Base-by-base conservation (phyloP, 1,140 invertebrate species). In the Vollenhovia emeryi region DNA sequence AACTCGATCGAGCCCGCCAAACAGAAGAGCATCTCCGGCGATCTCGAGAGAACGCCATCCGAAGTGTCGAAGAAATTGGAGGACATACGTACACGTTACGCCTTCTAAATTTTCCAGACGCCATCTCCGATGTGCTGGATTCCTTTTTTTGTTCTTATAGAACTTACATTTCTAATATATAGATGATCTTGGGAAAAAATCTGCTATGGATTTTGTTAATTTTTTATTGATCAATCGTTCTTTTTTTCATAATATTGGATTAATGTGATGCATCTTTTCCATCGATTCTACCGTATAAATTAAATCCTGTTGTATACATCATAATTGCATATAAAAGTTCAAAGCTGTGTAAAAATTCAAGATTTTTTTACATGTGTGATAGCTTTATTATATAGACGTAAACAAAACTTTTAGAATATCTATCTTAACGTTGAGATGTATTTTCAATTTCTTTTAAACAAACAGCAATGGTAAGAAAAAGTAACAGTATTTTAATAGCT, bases 31-130 rank as follows among this genome's bases (percentile, higher is more conserved):
- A 99, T 99, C 78, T 97, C 99, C 0, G 97, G 97, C 43, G 99
- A 99, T 94, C 95, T 99, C 62, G 99, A 99, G 92, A 96, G 98
- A 91, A 99, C 98, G 3, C 97, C 99, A 0, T 98, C 98, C 69
- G 99, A 99, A 95, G 99, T 99, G 9, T 99, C 99, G 0, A 99
- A 99, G 94, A 99, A 99, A 94, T 95, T 99, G 3, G 98, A 99
- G 96, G 98, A 99, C 92, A 98, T 99, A 89, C 96, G 98, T 93
- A 99, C 98, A 0, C 96, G 98, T 95, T 99, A 99, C 91, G 98
- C 98, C 9, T 99, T 99, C 95, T 99, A 98, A 97, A 62, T 36
- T 48, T 40, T 43, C 1, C 36, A 4, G 59, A 6, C 43, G 24
- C 24, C 24, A n/a, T 55, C 52, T 43, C 71, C 36, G 18, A 27